Evolutionary conservation across 2,113 vertebrate species (phyloP), one percentile per base, ranked within the genome.

Genomic region (Pholis gunnellus): DNA sequence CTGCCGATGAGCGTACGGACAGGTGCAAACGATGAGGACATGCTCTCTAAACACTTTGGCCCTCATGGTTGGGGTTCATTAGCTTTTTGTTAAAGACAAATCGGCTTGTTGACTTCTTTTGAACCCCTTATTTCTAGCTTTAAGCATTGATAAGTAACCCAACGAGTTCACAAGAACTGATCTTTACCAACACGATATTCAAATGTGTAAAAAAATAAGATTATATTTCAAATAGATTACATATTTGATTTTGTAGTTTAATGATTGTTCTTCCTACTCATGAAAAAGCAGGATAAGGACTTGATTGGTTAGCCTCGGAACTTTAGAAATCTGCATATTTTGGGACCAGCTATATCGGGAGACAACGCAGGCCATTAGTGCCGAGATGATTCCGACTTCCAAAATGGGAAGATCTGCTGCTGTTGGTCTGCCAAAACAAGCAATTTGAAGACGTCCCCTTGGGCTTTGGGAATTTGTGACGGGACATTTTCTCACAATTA

Each of bases 21-120:
- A 81, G 83, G 83, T 90, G 90, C 57, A 66, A 67, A 78, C 50
- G 27, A 81, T 52, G 38, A 56, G 36, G 74, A 20, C 13, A 6
- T 67, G 48, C 9, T 59, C 5, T 65, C n/a, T 17, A 9, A 76
- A 79, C 27, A 52, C 66, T 54, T 17, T 57, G 31, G 48, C 13
- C 20, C 57, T 46, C 1, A 6, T 27, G 50, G n/a, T 52, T 42
- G 27, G 22, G 13, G 17, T 52, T 18, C 13, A 56, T 64, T 76
- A 20, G 38, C 9, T 22, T 34, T 44, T 27, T 9, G 10, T n/a
- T 13, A 13, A 48, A 48, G 18, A 3, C 40, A 34, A 52, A 68
- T 63, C 9, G 9, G 4, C 74, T 64, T 54, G 14, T 54, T 64
- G 36, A 76, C 66, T 25, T 29, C 10, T 25, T 69, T 11, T 42